These are phyloP conservation scores for Harpegnathos saltator DNA, from an alignment of 1,140 invertebrate genomes.

Conservation along the genomic window DNA sequence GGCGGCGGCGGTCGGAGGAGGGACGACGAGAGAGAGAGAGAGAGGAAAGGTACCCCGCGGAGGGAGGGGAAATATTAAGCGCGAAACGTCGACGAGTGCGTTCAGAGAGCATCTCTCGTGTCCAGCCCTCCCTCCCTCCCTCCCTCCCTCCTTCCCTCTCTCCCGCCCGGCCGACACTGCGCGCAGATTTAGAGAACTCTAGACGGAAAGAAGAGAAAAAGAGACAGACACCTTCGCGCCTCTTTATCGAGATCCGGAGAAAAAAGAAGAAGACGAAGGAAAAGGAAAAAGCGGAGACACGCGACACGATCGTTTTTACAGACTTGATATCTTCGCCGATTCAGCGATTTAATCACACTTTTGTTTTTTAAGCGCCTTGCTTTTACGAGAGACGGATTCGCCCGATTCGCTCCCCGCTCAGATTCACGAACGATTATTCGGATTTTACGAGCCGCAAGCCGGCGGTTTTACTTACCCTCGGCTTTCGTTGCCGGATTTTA, in stretches of 20 bases:
- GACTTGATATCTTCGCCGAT: slow-evolving; percentile 12
- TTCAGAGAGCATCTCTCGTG: slow-evolving; percentile 63
- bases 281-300: not conserved
- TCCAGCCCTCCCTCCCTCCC: too few relatives aligned
- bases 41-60: too few relatives aligned
- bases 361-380: slow-evolving; percentile 20
- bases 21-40: slow-evolving; percentile 16
- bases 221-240: too few relatives aligned
- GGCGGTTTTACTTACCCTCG: slow-evolving; percentile 52
- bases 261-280: not conserved
- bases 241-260: too few relatives aligned
- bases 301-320: not conserved
- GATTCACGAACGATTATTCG: not conserved
- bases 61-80: too few relatives aligned
- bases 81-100: slow-evolving; percentile 36
- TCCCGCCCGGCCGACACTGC: too few relatives aligned
- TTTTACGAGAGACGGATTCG: slow-evolving; percentile 21
- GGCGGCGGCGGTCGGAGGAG: not conserved
- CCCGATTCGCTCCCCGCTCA: slow-evolving; percentile 6
- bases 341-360: not conserved
- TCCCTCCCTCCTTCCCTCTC: too few relatives aligned
- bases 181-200: too few relatives aligned
- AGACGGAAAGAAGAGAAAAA: too few relatives aligned
- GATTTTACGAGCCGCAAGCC: slow-evolving; percentile 55
- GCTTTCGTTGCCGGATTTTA: slow-evolving; percentile 60